Evolutionary conservation across 2,113 vertebrate genomes (phyloP), one percentile per base, ranked within the genome.

Genomic region (Tupaia chinensis): DNA sequence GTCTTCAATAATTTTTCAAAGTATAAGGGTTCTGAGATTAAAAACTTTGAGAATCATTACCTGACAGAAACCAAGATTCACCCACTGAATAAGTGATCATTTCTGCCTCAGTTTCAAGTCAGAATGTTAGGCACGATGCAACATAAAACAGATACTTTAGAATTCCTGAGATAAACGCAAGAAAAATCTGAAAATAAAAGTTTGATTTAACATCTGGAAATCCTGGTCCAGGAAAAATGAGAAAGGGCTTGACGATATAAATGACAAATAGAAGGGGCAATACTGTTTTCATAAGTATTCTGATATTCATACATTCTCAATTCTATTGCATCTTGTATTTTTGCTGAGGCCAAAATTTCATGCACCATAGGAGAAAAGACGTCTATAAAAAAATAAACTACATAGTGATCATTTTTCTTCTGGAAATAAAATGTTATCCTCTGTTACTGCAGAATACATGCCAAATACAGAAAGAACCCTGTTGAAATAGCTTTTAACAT

Each of bases 351-450:
- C 91, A 95, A 94, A 87, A 77, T 89, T 81, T 61, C 83, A 97
- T 87, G 68, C 34, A 65, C 80, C 73, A 74, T 87, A 89, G 63
- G 65, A 93, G 76, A 95, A 95, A 86, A 95, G 68, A 93, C 60
- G 34, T 79, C n/a, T 91, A 96, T 96, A 85, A 97, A 97, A 87
- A 96, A 93, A 85, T 22, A 90, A 97, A 81, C 89, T 84, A 91
- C 87, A 97, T 91, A 92, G 72, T 97, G 83, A 98, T 81, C 79
- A 77, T 94, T 95, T 96, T 96, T 95, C 92, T 95, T 85, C 76
- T 87, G 76, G 96, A 97, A 97, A 96, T 94, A 77, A 95, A 94
- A 93, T 74, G 69, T 34, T 87, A 82, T 63, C 66, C 80, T 97
- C 90, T 87, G 65, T 89, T 84, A 94, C 25, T 79, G 44, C 9